Conservation (phyloP, 92 coral and sea anemone genomes). For the Porites cylindrica region DNA sequence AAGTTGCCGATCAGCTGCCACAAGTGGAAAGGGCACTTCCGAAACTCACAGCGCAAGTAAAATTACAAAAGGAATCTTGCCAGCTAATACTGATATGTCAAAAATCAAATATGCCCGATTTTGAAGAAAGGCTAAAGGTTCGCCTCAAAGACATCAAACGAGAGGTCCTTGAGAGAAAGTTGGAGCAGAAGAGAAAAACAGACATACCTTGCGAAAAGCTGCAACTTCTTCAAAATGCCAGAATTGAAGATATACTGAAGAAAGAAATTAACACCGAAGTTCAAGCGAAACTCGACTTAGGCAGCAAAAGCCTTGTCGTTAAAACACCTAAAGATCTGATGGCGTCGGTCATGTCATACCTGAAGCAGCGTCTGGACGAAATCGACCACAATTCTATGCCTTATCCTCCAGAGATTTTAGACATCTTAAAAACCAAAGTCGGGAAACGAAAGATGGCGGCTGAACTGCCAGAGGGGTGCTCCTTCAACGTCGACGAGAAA, state of each 20-base stretch:
- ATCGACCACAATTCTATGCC: conserved; percentile 4
- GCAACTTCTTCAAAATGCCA: conserved; percentile 42
- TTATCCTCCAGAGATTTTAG: conserved; percentile 30
- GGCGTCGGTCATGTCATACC: not conserved
- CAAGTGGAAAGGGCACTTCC: conserved; percentile 24
- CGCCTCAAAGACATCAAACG: conserved; percentile 30
- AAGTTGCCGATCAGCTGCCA: conserved; percentile 25
- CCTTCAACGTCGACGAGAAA: conserved; percentile 38
- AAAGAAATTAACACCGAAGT: conserved; percentile 1
- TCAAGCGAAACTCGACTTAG: conserved; percentile 20
- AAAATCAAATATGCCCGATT: conserved; percentile 22
- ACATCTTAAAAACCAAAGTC: conserved; percentile 22
- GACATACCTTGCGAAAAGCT: conserved; percentile 27
- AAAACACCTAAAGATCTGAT: conserved; percentile 37
- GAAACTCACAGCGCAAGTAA: conserved; percentile 40
- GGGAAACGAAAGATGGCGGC: conserved; percentile 35
- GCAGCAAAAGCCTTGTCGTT: conserved; percentile 2
- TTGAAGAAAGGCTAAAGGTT: conserved; percentile 3
- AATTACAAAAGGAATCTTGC: not conserved
- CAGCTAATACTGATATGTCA: conserved; percentile 18
- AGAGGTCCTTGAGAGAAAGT: conserved; percentile 30
- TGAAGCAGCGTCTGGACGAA: conserved; percentile 34
- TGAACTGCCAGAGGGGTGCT: conserved; percentile 31
- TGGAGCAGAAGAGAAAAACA: conserved; percentile 18
- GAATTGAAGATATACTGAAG: conserved; percentile 15